These are phyloP conservation scores for Bursaphelenchus mucronatus DNA, from an alignment of 1,140 invertebrate species.

Conservation along the genomic window DNA sequence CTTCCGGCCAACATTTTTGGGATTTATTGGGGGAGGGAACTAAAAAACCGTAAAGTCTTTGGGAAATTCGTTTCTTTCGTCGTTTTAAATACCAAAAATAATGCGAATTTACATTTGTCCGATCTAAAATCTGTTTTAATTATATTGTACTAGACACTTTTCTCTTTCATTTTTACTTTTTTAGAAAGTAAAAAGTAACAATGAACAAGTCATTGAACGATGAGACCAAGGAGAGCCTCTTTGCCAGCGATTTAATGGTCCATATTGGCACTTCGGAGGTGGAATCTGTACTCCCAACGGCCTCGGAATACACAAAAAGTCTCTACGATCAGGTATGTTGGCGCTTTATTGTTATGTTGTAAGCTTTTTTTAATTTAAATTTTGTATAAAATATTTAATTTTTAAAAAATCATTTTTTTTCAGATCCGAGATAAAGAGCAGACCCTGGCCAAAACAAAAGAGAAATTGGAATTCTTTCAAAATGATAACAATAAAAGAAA, in stretches of 20 bases:
- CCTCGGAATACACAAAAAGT: constrained; percentile 20
- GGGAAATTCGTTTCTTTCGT: not conserved
- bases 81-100: not conserved
- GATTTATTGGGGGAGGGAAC: no score
- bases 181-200: not conserved
- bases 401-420: constrained; percentile 1
- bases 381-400: not conserved
- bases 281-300: constrained; percentile 21
- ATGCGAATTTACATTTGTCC: not conserved
- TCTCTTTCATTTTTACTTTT: not conserved
- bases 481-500: constrained; percentile 9
- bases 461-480: constrained; percentile 8
- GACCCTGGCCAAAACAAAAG: constrained; percentile 5
- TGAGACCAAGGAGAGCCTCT: constrained; percentile 16
- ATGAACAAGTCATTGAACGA: not conserved
- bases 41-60: constrained; percentile 1
- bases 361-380: no score
- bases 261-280: constrained; percentile 27
- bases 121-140: not conserved
- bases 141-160: not conserved
- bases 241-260: constrained; percentile 22
- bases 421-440: constrained; percentile 18
- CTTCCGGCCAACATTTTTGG: no score
- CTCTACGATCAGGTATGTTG: constrained; percentile 23
- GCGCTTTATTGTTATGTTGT: not conserved